These are phyloP conservation scores for Cygnus olor DNA, from an alignment of 2,797 vertebrate genomes.

Conservation along the genomic window DNA sequence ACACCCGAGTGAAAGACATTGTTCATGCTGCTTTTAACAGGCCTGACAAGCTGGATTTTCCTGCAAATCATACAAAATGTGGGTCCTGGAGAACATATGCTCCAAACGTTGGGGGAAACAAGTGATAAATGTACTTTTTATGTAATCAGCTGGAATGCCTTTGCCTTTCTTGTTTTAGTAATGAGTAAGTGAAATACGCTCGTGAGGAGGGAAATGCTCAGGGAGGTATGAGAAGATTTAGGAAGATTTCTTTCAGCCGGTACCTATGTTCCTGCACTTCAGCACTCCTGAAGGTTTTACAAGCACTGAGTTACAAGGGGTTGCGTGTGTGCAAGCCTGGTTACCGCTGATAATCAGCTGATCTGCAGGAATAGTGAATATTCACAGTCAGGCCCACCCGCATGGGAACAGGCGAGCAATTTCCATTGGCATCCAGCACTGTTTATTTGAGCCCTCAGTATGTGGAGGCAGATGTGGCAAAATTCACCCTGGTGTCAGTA, in stretches of 20 bases:
- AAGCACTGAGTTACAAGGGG: background rate
- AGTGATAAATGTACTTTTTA: constrained; percentile 7
- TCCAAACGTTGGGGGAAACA: constrained; percentile 8
- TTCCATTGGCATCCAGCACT: background rate
- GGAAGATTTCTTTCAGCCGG: background rate
- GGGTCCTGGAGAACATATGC: background rate
- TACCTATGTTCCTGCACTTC: background rate
- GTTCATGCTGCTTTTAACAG: constrained; percentile 25
- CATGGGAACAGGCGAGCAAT: background rate
- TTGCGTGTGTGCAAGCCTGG: background rate
- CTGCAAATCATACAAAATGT: constrained; percentile 11
- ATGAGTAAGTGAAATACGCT: background rate
- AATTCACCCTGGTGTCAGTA: background rate
- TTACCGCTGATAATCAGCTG: background rate
- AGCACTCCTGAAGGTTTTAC: background rate
- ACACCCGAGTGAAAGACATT: background rate
- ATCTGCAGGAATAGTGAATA: background rate
- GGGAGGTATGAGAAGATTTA: background rate
- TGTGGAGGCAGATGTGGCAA: constrained; percentile 27
- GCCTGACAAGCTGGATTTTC: constrained; percentile 25
- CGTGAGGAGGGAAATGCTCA: background rate
- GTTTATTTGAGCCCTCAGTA: background rate
- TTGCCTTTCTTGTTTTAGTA: constrained; percentile 38
- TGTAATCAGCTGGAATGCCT: background rate
- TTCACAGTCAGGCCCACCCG: background rate